These are phyloP conservation scores for Megalops cyprinoides DNA, from an alignment of 2,797 vertebrate genomes.

Conservation along the genomic window DNA sequence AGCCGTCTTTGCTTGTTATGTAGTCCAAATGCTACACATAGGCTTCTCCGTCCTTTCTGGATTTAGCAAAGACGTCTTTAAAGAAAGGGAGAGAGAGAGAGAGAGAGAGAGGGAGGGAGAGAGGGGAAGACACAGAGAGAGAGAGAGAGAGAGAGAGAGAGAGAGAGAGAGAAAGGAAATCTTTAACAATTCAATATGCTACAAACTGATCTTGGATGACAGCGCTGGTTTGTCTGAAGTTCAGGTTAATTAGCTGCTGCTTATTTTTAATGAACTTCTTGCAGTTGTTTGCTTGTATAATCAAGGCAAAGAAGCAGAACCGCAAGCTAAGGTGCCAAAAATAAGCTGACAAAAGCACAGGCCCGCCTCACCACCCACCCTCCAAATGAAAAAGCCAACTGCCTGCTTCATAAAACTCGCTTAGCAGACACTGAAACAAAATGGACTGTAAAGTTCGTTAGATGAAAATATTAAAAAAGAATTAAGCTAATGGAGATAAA, in stretches of 20 bases:
- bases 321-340: constrained; percentile 99
- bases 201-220: constrained; percentile 90
- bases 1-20: constrained; percentile 77
- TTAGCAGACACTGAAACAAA: constrained; percentile 99
- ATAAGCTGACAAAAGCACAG: constrained; percentile 99
- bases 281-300: constrained; percentile 99
- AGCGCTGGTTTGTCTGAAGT: constrained; percentile 94
- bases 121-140: constrained; percentile 24
- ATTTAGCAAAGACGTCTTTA: constrained; percentile 79
- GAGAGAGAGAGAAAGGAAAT: constrained; percentile 61
- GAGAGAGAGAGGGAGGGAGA: constrained; percentile 34
- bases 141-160: constrained; percentile 53
- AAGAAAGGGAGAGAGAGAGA: constrained; percentile 40
- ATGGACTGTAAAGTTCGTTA: constrained; percentile 99
- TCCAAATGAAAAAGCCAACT: constrained; percentile 96
- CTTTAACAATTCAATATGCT: constrained; percentile 91
- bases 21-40: constrained; percentile 79
- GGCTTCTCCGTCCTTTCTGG: constrained; percentile 73
- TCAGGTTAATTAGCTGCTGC: constrained; percentile 99
- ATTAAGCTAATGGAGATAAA: constrained; percentile 91
- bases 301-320: constrained; percentile 99
- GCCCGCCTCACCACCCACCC: constrained; percentile 79
- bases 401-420: constrained; percentile 99
- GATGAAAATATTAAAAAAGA: constrained; percentile 99
- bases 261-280: constrained; percentile 99